These are phyloP conservation scores for Lochmaea capreae DNA, from an alignment of 2,888 invertebrate species.

Conservation along the genomic window DNA sequence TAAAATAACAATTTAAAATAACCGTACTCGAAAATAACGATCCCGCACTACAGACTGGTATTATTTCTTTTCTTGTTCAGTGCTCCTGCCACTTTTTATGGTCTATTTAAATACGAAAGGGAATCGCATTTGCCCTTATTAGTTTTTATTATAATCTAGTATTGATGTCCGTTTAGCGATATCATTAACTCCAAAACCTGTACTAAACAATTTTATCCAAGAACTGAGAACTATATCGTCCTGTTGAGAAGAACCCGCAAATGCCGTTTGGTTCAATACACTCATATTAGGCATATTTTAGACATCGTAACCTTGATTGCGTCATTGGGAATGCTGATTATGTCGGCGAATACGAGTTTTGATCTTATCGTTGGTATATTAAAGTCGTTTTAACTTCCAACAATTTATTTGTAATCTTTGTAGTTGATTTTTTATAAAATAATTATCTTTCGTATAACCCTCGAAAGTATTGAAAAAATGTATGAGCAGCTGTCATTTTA, in stretches of 20 bases:
- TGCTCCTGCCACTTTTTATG: conserved; percentile 49
- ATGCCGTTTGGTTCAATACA: conserved; percentile 17
- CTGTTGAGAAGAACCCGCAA: conserved; percentile 16
- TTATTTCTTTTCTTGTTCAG: conserved; percentile 5
- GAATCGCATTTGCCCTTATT: conserved; percentile 46
- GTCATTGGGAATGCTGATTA: neutral
- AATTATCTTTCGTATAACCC: neutral
- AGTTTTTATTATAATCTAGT: conserved; percentile 31
- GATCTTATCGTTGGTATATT: neutral
- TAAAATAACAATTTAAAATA: neutral
- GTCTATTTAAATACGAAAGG: conserved; percentile 55
- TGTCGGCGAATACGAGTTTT: neutral
- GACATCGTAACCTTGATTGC: conserved; percentile 8
- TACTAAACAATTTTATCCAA: conserved; percentile 32
- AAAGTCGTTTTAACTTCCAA: neutral
- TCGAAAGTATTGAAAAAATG: too few species aligned
- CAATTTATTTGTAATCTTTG: neutral
- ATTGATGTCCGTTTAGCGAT: conserved; percentile 22
- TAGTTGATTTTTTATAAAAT: neutral
- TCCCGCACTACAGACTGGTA: conserved; percentile 2
- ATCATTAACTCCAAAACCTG: conserved; percentile 26
- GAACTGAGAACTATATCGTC: conserved; percentile 33
- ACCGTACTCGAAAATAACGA: neutral
- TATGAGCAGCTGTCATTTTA: too few species aligned
- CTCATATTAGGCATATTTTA: conserved; percentile 21